Percentiles rank a stretch among this genome's conserved stretches.
phyloP scores from a whole-genome alignment of 37 sponge, comb jelly and placozoan species.

The Ianthella basta region DNA sequence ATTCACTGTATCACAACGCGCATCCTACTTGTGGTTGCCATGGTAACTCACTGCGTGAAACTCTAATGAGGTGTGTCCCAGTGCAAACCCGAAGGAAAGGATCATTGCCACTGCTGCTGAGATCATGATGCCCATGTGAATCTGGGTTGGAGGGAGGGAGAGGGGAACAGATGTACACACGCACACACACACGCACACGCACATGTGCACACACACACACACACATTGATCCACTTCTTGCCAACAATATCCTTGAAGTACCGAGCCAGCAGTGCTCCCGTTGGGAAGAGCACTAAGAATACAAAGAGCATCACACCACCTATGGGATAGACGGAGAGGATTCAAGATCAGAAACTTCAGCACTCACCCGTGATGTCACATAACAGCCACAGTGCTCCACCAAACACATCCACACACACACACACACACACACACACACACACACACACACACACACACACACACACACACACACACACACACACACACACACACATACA shows the following conservation, averaged over 20 bases:
- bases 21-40: not conserved
- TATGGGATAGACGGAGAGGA: not conserved
- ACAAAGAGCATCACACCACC: not conserved
- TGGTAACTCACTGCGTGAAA: constrained; percentile 8
- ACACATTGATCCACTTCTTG: constrained; percentile 20
- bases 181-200: too few relatives aligned
- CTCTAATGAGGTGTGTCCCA: constrained; percentile 20
- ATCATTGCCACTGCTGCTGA: not conserved
- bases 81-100: constrained; percentile 2
- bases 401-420: not conserved
- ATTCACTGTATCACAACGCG: too few relatives aligned
- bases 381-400: too few relatives aligned
- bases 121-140: constrained; percentile 25
- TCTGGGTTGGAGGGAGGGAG: not conserved
- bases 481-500: constrained; percentile 3
- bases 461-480: constrained; percentile 29
- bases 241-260: constrained; percentile 13
- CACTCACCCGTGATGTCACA: too few relatives aligned
- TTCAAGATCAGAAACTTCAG: too few relatives aligned
- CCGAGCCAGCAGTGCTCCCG: not conserved
- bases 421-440: constrained; percentile 19
- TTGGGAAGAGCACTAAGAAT: not conserved
- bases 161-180: too few relatives aligned
- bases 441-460: constrained; percentile 26
- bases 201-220: not conserved